Conservation (phyloP, 2,113 vertebrate species). For the Bucco capensis region DNA sequence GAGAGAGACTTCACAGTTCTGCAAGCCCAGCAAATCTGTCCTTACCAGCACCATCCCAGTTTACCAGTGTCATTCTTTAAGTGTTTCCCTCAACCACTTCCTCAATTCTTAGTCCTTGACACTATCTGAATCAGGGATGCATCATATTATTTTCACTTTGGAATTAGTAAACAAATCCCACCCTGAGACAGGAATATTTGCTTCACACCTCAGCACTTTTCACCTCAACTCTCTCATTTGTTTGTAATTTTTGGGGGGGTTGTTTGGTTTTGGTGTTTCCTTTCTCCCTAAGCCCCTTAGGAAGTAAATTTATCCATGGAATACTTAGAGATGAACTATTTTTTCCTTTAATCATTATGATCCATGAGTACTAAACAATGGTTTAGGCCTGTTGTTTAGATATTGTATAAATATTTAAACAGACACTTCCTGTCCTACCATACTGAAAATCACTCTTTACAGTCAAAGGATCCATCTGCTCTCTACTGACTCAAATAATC, state of each 20-base stretch:
- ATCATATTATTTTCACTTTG: not conserved
- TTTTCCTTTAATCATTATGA: not conserved
- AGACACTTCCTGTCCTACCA: not conserved
- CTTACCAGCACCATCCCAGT: not conserved
- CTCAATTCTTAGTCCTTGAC: not conserved
- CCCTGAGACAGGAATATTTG: not conserved
- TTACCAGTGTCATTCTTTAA: not conserved
- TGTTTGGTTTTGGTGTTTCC: not conserved
- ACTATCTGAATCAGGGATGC: not conserved
- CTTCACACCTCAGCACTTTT: not conserved
- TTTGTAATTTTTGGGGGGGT: fast-evolving
- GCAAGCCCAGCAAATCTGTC: not conserved
- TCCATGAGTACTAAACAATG: not conserved
- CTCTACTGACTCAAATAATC: not conserved
- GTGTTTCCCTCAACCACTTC: not conserved
- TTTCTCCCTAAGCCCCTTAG: not conserved
- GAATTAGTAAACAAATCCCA: not conserved
- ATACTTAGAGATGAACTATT: not conserved
- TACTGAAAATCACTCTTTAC: not conserved
- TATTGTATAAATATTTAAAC: not conserved
- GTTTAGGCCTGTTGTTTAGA: not conserved
- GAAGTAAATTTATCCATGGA: not conserved
- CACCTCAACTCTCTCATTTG: not conserved
- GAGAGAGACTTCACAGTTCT: not conserved
- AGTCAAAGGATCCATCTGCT: conserved; percentile 10